A percentile compares a stretch with the other conserved stretches of the same genome.
Conservation (phyloP, 2,113 vertebrate genomes). For the Riparia riparia region DNA sequence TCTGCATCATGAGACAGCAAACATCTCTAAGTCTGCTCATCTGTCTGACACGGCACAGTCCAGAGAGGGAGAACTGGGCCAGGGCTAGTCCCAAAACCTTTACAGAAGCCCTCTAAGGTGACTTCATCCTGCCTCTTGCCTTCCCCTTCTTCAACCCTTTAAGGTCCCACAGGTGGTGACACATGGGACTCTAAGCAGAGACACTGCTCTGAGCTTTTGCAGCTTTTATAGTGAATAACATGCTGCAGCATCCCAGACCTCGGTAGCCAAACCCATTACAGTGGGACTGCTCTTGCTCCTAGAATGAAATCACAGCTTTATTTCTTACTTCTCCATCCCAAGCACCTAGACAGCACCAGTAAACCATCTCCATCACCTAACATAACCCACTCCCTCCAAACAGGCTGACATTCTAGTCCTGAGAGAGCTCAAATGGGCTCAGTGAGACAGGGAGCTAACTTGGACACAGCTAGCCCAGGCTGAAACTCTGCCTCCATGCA, state of each 20-base stretch:
- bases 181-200: background rate
- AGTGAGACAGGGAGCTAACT: background rate
- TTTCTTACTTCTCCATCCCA: background rate
- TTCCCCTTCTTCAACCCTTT: background rate
- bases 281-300: background rate
- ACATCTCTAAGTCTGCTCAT: background rate
- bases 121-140: background rate
- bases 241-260: background rate
- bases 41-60: background rate
- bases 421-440: background rate
- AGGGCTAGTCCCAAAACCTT: background rate
- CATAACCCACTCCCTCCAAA: rapidly evolving
- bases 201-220: background rate
- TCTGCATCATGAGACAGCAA: background rate
- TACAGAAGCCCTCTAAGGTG: background rate
- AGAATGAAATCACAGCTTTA: background rate
- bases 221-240: background rate
- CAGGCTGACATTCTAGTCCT: background rate
- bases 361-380: background rate
- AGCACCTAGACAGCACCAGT: background rate
- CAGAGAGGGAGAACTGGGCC: background rate
- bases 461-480: background rate
- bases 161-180: background rate
- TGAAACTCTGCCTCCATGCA: background rate
- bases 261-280: background rate